Evolutionary conservation across 2,888 invertebrate genomes (phyloP).

Genomic region (Hypsopygia costalis): DNA sequence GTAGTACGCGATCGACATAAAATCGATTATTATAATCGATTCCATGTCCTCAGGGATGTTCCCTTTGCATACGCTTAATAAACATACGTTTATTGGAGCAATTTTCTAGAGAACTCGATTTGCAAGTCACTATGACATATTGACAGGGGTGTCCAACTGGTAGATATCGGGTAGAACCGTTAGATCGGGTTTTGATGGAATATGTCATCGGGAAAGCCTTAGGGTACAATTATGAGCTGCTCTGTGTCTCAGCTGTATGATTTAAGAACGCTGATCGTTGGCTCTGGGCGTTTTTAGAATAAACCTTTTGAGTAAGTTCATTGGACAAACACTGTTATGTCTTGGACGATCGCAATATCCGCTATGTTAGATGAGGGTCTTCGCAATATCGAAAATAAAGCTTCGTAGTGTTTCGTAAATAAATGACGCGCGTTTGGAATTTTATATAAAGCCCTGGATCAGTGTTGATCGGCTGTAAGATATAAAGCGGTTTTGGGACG

Average conservation of each 20-base stretch:
- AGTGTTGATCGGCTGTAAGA: too few relatives aligned
- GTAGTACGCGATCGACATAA: constrained; percentile 26
- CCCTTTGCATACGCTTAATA: constrained; percentile 66
- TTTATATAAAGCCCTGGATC: too few relatives aligned
- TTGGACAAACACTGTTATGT: constrained; percentile 37
- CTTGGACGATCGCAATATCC: too few relatives aligned
- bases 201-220: constrained; percentile 63
- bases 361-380: too few relatives aligned
- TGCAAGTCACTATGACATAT: constrained; percentile 68
- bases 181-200: constrained; percentile 61
- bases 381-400: too few relatives aligned
- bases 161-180: constrained; percentile 24
- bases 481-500: too few relatives aligned
- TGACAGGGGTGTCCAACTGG: constrained; percentile 37
- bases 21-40: constrained; percentile 67
- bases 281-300: constrained; percentile 53
- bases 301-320: constrained; percentile 65
- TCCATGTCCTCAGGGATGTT: constrained; percentile 48
- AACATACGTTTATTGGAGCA: constrained; percentile 57
- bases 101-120: constrained; percentile 65
- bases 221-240: constrained; percentile 58
- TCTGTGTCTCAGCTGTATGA: constrained; percentile 47
- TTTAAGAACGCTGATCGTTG: constrained; percentile 57
- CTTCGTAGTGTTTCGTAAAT: too few relatives aligned
- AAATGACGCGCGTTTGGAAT: too few relatives aligned